Evolutionary conservation across 2,888 invertebrate genomes (phyloP).

Genomic region (Nipponacmea schrenckii): DNA sequence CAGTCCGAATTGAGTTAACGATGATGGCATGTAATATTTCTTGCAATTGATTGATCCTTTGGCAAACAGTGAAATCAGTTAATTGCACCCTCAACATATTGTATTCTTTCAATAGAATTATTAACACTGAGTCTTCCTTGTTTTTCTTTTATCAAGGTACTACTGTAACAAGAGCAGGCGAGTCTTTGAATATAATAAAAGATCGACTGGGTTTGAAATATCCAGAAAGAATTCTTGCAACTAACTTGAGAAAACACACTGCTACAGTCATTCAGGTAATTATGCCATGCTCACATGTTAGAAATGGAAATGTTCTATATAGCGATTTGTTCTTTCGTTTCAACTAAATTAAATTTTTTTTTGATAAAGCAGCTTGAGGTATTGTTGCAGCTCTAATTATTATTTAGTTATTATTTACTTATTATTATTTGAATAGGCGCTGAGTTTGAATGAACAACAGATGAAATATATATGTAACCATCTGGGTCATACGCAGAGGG

Average conservation of each 20-base stretch:
- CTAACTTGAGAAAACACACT: conserved; percentile 1
- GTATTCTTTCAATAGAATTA: too few species aligned
- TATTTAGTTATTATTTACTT: not conserved
- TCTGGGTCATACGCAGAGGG: too few species aligned
- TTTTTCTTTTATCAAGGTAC: too few species aligned
- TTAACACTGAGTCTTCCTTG: too few species aligned
- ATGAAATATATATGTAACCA: conserved; percentile 3
- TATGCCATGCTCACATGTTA: not conserved
- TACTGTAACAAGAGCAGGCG: not conserved
- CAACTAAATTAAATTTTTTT: not conserved
- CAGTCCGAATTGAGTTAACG: too few species aligned
- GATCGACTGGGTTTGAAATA: not conserved
- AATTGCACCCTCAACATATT: too few species aligned
- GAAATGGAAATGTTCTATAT: not conserved
- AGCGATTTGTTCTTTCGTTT: not conserved
- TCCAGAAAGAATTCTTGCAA: not conserved
- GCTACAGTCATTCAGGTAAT: conserved; percentile 2
- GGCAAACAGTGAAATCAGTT: too few species aligned
- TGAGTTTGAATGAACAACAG: conserved; percentile 6
- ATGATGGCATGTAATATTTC: too few species aligned
- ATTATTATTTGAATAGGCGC: not conserved
- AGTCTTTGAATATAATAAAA: not conserved
- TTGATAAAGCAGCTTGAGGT: not conserved
- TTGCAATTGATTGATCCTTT: too few species aligned
- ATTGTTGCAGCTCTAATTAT: too few species aligned